These are phyloP conservation scores for Hymenochirus boettgeri DNA, from an alignment of 2,113 vertebrate species.

Conservation along the genomic window DNA sequence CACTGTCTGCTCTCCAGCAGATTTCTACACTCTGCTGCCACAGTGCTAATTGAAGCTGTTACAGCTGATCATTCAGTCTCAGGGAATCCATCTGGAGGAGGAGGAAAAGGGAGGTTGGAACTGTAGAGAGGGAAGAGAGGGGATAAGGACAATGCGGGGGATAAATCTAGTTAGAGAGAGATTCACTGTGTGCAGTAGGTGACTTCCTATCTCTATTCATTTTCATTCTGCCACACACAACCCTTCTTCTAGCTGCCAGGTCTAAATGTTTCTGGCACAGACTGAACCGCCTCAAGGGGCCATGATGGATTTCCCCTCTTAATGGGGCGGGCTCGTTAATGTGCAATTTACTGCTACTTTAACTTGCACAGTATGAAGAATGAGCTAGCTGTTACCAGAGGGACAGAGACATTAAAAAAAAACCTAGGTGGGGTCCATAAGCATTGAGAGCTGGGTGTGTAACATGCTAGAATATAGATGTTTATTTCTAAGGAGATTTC, in stretches of 20 bases:
- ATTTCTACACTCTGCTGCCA: background rate
- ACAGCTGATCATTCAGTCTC: constrained; percentile 41
- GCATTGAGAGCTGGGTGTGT: background rate
- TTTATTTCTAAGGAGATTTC: no score
- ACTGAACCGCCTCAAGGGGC: constrained; percentile 56
- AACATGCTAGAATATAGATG: background rate
- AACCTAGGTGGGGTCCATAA: background rate
- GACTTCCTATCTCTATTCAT: background rate
- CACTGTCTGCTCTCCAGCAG: background rate
- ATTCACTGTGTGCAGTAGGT: background rate
- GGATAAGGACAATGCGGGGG: background rate
- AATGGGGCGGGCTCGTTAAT: constrained; percentile 63
- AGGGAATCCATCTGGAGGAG: constrained; percentile 44
- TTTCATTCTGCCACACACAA: background rate
- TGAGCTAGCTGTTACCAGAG: constrained; percentile 48
- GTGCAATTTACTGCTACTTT: constrained; percentile 69
- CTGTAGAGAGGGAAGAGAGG: background rate
- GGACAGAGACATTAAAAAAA: background rate
- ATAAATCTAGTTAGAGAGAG: background rate
- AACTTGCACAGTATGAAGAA: constrained; percentile 63
- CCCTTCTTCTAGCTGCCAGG: background rate
- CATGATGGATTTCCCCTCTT: constrained; percentile 61
- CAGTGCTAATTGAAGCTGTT: background rate
- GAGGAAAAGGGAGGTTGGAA: background rate
- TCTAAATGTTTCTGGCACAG: background rate